Conservation (phyloP, 2,888 invertebrate species). For the Sphecodes monilicornis region DNA sequence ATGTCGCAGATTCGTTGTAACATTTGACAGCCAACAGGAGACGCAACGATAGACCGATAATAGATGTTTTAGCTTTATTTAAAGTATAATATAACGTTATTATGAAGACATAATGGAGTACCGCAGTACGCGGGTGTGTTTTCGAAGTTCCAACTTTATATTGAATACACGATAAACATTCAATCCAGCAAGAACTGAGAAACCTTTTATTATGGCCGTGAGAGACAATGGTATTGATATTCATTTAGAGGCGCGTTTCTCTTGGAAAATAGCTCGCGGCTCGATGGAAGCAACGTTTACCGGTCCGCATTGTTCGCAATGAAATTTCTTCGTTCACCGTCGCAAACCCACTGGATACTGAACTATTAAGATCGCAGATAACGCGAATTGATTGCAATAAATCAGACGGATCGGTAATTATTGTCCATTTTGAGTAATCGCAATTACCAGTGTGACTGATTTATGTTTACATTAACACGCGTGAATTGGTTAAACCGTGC, state of each 20-base stretch:
- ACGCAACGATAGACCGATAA: background rate
- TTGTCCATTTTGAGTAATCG: conserved; percentile 48
- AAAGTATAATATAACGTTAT: background rate
- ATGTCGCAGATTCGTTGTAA: background rate
- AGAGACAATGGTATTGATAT: background rate
- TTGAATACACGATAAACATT: conserved; percentile 8
- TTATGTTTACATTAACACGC: conserved; percentile 41
- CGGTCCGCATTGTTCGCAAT: conserved; percentile 13
- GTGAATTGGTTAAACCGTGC: conserved; percentile 30
- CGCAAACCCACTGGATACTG: conserved; percentile 13
- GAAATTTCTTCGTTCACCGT: conserved; percentile 32
- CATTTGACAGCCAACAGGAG: background rate
- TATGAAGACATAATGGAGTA: background rate
- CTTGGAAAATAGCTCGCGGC: background rate
- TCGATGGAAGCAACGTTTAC: conserved; percentile 23
- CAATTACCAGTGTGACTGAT: conserved; percentile 29
- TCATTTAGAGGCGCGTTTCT: background rate
- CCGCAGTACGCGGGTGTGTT: background rate
- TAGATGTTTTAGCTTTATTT: background rate
- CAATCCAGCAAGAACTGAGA: background rate
- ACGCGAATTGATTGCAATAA: conserved; percentile 31
- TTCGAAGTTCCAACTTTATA: background rate
- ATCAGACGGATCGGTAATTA: conserved; percentile 38
- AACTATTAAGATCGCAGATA: conserved; percentile 43
- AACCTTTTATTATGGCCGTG: background rate